Evolutionary conservation across 2,888 invertebrate genomes (phyloP).

Genomic region (Scaptomyza parva): DNA sequence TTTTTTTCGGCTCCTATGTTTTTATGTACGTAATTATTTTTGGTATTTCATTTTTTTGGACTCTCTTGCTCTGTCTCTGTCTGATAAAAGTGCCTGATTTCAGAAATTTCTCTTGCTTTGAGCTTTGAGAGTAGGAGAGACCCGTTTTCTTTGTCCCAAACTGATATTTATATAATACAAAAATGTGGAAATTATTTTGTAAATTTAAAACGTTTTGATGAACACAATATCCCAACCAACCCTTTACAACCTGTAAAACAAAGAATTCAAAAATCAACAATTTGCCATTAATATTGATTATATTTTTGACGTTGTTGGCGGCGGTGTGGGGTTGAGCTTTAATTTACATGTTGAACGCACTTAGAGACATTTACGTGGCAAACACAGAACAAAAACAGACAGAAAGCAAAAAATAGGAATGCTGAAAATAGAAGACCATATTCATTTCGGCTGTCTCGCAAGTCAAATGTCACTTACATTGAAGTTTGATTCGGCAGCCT

Average conservation of each 20-base stretch:
- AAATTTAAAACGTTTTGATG: too few relatives aligned
- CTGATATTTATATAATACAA: too few relatives aligned
- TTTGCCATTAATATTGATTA: not conserved
- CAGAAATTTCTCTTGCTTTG: constrained; percentile 52
- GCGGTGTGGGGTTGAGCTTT: constrained; percentile 27
- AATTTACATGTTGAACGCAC: constrained; percentile 54
- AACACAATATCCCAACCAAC: too few relatives aligned
- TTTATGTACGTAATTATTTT: constrained; percentile 43
- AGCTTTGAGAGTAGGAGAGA: constrained; percentile 18
- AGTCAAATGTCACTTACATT: constrained; percentile 66
- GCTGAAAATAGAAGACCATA: constrained; percentile 14
- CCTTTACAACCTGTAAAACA: too few relatives aligned
- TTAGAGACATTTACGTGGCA: constrained; percentile 57
- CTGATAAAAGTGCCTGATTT: constrained; percentile 67
- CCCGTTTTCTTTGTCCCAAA: too few relatives aligned
- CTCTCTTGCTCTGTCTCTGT: constrained; percentile 5
- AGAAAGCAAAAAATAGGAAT: not conserved
- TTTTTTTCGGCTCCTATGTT: constrained; percentile 45
- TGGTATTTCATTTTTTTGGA: not conserved
- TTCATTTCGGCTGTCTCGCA: constrained; percentile 29
- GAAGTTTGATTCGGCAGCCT: constrained; percentile 70
- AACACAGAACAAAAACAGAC: constrained; percentile 14
- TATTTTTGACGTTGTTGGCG: constrained; percentile 4
- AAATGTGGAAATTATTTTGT: too few relatives aligned
- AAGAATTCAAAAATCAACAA: not conserved